These are phyloP conservation scores for Caenorhabditis brenneri DNA, from an alignment of 1,140 invertebrate genomes.

Conservation along the genomic window DNA sequence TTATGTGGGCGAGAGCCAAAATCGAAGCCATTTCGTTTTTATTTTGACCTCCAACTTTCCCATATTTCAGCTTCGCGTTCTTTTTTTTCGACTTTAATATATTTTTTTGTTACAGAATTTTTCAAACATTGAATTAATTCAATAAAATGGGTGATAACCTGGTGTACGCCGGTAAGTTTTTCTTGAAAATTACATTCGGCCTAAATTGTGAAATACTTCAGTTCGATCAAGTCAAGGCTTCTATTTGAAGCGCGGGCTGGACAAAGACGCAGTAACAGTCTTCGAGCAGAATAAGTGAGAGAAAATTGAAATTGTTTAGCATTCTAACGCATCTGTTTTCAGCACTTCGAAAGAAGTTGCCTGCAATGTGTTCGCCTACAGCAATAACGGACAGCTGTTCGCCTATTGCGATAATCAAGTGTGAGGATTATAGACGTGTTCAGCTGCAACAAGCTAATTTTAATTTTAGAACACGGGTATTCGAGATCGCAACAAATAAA, in stretches of 20 bases:
- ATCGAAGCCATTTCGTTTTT: background rate
- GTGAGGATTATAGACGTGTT: constrained; percentile 12
- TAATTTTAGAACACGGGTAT: constrained; percentile 54
- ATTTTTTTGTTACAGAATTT: background rate
- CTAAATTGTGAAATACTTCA: constrained; percentile 38
- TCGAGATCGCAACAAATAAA: constrained; percentile 50
- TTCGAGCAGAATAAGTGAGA: constrained; percentile 52
- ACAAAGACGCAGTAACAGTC: constrained; percentile 30
- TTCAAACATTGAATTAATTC: constrained; percentile 14
- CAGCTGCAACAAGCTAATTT: too few relatives aligned
- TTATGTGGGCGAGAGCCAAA: too few relatives aligned
- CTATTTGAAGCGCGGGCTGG: constrained; percentile 46
- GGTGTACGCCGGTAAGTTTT: constrained; percentile 48
- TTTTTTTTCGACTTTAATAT: background rate
- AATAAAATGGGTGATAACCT: constrained; percentile 56
- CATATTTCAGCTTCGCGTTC: background rate
- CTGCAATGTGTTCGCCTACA: constrained; percentile 52
- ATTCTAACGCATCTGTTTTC: background rate
- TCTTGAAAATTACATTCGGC: background rate
- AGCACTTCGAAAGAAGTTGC: constrained; percentile 50
- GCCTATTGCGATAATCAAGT: constrained; percentile 51
- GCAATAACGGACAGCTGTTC: constrained; percentile 56
- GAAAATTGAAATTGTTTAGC: background rate
- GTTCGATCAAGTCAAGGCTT: constrained; percentile 55
- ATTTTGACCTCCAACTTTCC: background rate